Evolutionary conservation across 1,140 invertebrate species (phyloP).

Genomic region (Sitodiplosis mosellana): DNA sequence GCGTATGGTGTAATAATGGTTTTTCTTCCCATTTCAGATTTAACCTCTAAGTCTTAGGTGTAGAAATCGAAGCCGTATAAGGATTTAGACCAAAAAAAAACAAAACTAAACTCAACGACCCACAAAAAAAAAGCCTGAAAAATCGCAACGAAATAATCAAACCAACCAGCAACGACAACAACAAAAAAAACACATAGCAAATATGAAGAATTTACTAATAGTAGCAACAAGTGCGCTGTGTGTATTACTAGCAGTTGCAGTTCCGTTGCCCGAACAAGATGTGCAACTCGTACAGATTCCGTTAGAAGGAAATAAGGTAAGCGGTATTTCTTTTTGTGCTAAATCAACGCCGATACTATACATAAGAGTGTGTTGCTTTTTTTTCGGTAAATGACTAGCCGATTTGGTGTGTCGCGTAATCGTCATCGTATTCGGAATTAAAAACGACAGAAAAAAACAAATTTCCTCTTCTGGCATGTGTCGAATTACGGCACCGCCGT

Average conservation of each 20-base stretch:
- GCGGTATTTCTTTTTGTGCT: slow-evolving; percentile 1
- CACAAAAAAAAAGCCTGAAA: neutral
- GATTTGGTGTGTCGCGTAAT: too few species aligned
- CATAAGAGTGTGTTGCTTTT: too few species aligned
- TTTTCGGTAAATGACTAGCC: too few species aligned
- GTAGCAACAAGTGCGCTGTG: slow-evolving; percentile 12
- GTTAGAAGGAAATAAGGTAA: slow-evolving; percentile 21
- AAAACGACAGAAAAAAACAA: too few species aligned
- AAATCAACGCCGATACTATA: too few species aligned
- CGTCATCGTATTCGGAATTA: too few species aligned
- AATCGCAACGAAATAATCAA: neutral
- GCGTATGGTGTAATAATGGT: too few species aligned
- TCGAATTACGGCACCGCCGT: too few species aligned
- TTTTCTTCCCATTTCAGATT: too few species aligned
- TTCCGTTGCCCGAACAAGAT: slow-evolving; percentile 15
- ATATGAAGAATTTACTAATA: slow-evolving; percentile 2
- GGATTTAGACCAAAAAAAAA: neutral
- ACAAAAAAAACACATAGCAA: slow-evolving; percentile 9
- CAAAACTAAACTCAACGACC: neutral
- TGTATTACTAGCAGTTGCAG: slow-evolving; percentile 14
- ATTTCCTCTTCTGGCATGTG: too few species aligned
- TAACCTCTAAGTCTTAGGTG: too few species aligned
- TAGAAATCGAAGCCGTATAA: neutral
- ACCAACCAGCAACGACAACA: slow-evolving; percentile 1
- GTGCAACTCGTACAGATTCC: slow-evolving; percentile 22